phyloP scores from a whole-genome alignment of 1,140 invertebrate genomes.

The Harpegnathos saltator region DNA sequence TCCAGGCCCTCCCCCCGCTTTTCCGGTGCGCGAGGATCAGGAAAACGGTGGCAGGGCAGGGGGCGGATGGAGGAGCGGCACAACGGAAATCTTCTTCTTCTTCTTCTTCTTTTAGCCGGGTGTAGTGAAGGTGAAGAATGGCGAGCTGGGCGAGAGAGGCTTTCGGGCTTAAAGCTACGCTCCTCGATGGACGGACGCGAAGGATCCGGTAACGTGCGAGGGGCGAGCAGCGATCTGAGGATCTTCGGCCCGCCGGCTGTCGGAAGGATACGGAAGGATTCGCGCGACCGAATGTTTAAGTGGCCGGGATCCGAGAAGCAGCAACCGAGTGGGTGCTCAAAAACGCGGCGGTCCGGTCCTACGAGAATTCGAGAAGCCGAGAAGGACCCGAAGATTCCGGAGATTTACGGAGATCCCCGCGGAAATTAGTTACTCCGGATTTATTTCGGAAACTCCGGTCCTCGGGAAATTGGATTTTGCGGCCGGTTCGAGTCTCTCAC shows the following conservation, averaged over 20 bases:
- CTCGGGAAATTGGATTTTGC: too few relatives aligned
- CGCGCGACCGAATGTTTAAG: background rate
- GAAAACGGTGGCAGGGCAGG: background rate
- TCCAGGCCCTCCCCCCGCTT: conserved; percentile 26
- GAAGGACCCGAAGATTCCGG: too few relatives aligned
- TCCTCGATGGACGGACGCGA: conserved; percentile 31
- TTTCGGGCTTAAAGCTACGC: conserved; percentile 58
- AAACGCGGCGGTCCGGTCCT: too few relatives aligned
- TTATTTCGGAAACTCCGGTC: too few relatives aligned
- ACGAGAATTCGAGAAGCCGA: too few relatives aligned
- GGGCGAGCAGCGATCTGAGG: conserved; percentile 7
- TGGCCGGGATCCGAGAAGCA: background rate
- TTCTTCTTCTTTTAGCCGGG: conserved; percentile 55
- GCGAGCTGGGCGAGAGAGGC: conserved; percentile 16
- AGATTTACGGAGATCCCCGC: too few relatives aligned
- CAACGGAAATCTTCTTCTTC: conserved; percentile 68
- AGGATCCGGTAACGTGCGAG: background rate
- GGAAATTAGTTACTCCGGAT: too few relatives aligned
- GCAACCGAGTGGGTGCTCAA: too few relatives aligned
- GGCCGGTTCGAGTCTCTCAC: too few relatives aligned
- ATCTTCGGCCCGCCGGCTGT: conserved; percentile 3
- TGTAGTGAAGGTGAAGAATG: conserved; percentile 37
- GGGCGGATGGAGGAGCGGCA: background rate
- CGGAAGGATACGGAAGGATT: background rate
- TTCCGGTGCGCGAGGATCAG: conserved; percentile 6